These are phyloP conservation scores for Drosophila sordidapex DNA, from an alignment of 2,888 invertebrate species.

Conservation along the genomic window DNA sequence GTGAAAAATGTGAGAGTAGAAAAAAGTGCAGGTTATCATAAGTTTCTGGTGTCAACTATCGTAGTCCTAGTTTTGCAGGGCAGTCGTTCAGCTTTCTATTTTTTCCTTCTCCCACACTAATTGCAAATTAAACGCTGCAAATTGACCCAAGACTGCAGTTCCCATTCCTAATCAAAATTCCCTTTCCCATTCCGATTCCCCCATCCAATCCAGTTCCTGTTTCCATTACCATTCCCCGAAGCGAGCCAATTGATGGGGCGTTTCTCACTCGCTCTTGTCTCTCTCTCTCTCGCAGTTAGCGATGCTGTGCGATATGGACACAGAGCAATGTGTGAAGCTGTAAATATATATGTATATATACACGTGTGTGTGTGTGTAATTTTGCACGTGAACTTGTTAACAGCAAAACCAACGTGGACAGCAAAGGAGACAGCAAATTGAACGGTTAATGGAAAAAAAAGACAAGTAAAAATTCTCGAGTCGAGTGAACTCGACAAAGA, in stretches of 20 bases:
- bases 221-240: conserved; percentile 9
- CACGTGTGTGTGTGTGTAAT: conserved; percentile 37
- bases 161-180: conserved; percentile 8
- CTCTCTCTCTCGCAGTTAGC: conserved; percentile 30
- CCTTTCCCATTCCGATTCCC: not conserved
- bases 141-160: conserved; percentile 31
- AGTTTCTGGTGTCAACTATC: conserved; percentile 22
- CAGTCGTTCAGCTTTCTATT: conserved; percentile 5
- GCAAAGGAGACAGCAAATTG: conserved; percentile 70
- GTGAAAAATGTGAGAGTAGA: not conserved
- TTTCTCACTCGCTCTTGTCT: not conserved
- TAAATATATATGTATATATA: not conserved
- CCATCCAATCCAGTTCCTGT: not conserved
- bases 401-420: conserved; percentile 40
- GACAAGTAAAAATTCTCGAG: not conserved
- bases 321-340: conserved; percentile 11
- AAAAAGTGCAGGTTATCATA: conserved; percentile 9
- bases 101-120: conserved; percentile 37
- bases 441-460: conserved; percentile 50
- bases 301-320: conserved; percentile 14
- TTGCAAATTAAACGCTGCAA: conserved; percentile 67
- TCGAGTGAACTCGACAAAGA: not conserved
- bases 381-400: conserved; percentile 74
- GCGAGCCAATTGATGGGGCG: conserved; percentile 22
- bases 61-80: not conserved